Conservation (phyloP, 2,113 vertebrate species). For the Pelvicachromis taeniatus region DNA sequence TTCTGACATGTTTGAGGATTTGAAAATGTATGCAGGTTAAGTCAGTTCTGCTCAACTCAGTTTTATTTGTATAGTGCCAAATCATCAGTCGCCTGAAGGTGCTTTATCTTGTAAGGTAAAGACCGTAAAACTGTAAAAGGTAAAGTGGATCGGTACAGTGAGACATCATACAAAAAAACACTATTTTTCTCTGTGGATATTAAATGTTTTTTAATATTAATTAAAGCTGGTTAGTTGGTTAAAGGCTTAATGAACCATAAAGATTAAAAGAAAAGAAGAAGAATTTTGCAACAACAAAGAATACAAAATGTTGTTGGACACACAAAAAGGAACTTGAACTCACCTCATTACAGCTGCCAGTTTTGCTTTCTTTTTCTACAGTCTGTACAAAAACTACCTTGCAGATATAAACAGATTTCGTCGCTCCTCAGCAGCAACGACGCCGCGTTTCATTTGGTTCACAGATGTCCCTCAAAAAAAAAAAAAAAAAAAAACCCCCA, state of each 20-base stretch:
- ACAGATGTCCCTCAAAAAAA: background rate
- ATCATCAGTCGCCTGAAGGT: background rate
- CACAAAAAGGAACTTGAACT: background rate
- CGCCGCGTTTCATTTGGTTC: background rate
- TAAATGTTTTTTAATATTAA: background rate
- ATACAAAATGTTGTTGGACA: background rate
- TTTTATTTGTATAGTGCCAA: background rate
- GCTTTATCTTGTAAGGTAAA: background rate
- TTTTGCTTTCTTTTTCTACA: background rate
- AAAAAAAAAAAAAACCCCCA: conserved; percentile 2
- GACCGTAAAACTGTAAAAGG: background rate
- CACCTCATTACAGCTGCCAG: background rate
- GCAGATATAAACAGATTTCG: background rate
- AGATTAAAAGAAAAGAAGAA: background rate
- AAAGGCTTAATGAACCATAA: background rate
- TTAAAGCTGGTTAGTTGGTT: no score
- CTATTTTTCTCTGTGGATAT: background rate
- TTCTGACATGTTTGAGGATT: background rate
- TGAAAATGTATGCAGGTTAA: background rate
- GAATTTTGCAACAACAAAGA: background rate
- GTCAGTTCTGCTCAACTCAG: background rate
- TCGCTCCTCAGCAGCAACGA: background rate
- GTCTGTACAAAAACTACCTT: background rate
- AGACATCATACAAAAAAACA: background rate
- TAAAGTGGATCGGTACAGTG: background rate